Percentiles rank a stretch among this genome's conserved stretches.
These are phyloP conservation scores for Trichosurus vulpecula DNA, from an alignment of 2,797 vertebrate species.

Conservation along the genomic window DNA sequence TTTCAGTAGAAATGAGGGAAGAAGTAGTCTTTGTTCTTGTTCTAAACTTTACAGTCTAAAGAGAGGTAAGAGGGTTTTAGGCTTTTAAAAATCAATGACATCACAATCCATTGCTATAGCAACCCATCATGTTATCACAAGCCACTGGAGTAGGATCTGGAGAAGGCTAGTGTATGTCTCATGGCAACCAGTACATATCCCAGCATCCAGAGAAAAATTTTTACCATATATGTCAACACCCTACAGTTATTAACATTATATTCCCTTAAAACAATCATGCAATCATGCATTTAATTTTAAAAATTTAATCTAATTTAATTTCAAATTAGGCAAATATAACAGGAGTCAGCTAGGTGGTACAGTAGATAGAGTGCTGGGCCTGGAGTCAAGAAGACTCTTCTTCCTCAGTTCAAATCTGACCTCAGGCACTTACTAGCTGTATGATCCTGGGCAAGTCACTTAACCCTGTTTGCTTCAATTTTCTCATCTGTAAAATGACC, in stretches of 20 bases:
- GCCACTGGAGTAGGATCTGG: background rate
- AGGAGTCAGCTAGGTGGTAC: background rate
- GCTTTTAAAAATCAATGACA: background rate
- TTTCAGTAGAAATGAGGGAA: background rate
- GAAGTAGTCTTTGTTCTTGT: background rate
- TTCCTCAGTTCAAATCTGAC: background rate
- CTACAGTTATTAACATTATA: too few relatives aligned
- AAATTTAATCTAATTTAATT: background rate
- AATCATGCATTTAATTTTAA: background rate
- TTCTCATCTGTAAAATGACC: background rate
- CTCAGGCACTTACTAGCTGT: background rate
- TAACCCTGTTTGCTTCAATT: background rate
- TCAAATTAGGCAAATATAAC: background rate
- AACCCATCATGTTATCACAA: background rate
- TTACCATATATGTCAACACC: background rate
- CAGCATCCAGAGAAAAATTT: background rate
- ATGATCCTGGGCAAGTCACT: background rate
- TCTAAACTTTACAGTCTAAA: background rate
- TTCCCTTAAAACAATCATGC: background rate
- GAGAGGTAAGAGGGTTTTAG: background rate
- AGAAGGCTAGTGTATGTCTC: background rate
- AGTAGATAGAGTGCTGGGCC: background rate
- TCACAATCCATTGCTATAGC: background rate
- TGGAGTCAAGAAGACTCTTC: background rate
- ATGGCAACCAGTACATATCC: background rate